Conservation (phyloP, 37 sponge, comb jelly and placozoan species). For the Oscarella lobularis region DNA sequence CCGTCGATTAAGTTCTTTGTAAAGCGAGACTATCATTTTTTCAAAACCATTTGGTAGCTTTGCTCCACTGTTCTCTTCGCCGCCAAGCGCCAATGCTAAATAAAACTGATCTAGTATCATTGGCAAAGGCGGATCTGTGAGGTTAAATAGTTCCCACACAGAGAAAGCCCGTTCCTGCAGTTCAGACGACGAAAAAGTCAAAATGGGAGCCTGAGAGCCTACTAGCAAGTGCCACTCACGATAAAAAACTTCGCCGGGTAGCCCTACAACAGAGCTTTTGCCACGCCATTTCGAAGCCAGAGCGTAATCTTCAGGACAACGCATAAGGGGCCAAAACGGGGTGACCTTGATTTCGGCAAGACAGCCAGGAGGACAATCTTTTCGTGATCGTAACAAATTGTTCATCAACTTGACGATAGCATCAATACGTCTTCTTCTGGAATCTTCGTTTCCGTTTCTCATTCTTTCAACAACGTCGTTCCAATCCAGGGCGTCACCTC, state of each 20-base stretch:
- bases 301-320: not conserved
- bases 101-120: too few species aligned
- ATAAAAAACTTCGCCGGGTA: too few species aligned
- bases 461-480: slow-evolving; percentile 19
- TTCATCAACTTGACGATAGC: not conserved
- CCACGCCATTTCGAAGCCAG: too few species aligned
- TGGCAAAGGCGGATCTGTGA: too few species aligned
- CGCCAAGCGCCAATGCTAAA: not conserved
- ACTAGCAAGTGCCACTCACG: too few species aligned
- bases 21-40: not conserved
- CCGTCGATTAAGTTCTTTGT: not conserved
- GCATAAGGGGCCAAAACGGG: not conserved
- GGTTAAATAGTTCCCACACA: too few species aligned
- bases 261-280: too few species aligned
- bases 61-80: not conserved
- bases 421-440: not conserved
- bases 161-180: too few species aligned
- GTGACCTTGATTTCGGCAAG: not conserved
- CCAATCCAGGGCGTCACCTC: slow-evolving; percentile 6
- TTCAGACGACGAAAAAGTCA: too few species aligned
- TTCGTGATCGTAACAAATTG: not conserved
- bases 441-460: not conserved
- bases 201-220: too few species aligned
- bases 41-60: not conserved
- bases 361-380: not conserved